Evolutionary conservation across 2,113 vertebrate species (phyloP).

Genomic region (Cyprinodon variegatus): DNA sequence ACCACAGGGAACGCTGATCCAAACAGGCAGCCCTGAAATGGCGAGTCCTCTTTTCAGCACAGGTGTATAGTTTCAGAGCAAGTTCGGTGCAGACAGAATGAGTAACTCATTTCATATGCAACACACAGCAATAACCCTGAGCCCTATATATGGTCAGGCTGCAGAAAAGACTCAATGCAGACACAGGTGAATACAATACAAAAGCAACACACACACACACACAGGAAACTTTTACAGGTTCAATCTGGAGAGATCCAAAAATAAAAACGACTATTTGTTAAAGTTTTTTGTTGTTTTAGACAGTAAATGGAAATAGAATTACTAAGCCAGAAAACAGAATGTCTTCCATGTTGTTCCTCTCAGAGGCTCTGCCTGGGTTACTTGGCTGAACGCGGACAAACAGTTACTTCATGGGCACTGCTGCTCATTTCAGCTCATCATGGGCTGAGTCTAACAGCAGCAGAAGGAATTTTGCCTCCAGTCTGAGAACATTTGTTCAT

Average conservation of each 20-base stretch:
- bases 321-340: not conserved
- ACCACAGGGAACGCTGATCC: conserved; percentile 68
- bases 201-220: not conserved
- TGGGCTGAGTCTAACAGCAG: not conserved
- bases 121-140: conserved; percentile 38
- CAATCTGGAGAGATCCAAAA: not conserved
- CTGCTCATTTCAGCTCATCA: not conserved
- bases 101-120: conserved; percentile 48
- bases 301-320: not conserved
- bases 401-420: not conserved
- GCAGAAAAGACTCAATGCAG: conserved; percentile 18
- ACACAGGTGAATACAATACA: not conserved
- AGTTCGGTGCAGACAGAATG: conserved; percentile 53
- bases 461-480: not conserved
- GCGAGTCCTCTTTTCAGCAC: conserved; percentile 66
- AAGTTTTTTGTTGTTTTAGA: not conserved
- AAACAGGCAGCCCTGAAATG: conserved; percentile 69
- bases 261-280: not conserved
- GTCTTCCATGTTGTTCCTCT: not conserved
- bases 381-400: not conserved
- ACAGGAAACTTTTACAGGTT: not conserved
- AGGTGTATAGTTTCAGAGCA: conserved; percentile 67
- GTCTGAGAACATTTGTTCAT: not conserved
- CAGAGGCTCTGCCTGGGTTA: not conserved
- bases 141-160: conserved; percentile 16